Conservation (phyloP, 1,140 invertebrate genomes). For the Eupeodes corollae region DNA sequence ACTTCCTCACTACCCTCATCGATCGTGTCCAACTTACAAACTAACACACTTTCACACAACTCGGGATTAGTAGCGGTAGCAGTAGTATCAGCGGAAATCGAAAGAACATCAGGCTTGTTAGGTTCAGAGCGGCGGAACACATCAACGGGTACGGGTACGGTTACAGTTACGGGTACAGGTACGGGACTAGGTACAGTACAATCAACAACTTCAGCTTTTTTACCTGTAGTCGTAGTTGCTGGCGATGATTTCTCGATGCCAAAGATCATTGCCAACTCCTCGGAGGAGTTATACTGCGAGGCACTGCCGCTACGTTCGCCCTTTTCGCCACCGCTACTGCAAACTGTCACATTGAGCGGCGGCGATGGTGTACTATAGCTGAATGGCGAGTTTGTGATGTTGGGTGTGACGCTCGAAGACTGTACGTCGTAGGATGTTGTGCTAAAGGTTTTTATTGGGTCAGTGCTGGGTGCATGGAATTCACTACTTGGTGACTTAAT, state of each 20-base stretch:
- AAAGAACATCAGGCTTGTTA: slow-evolving; percentile 4
- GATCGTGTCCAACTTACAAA: too few species aligned
- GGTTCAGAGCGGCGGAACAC: slow-evolving; percentile 6
- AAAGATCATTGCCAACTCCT: slow-evolving; percentile 49
- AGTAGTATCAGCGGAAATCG: slow-evolving; percentile 18
- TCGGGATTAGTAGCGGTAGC: slow-evolving; percentile 2
- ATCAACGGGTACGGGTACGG: neutral
- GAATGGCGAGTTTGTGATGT: slow-evolving; percentile 12
- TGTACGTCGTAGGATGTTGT: slow-evolving; percentile 33
- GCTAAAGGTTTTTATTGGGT: slow-evolving; percentile 36
- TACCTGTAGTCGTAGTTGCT: slow-evolving; percentile 19
- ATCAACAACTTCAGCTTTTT: slow-evolving; percentile 10
- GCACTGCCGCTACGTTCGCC: slow-evolving; percentile 20
- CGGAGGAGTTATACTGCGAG: slow-evolving; percentile 49
- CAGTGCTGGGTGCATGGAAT: slow-evolving; percentile 33
- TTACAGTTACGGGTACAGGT: neutral
- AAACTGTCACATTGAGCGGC: slow-evolving; percentile 23
- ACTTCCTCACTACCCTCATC: too few species aligned
- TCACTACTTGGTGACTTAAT: slow-evolving; percentile 36
- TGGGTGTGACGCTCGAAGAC: slow-evolving; percentile 24
- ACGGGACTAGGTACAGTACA: neutral
- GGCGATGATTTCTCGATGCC: slow-evolving; percentile 23
- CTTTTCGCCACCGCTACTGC: slow-evolving; percentile 6
- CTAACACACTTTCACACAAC: too few species aligned
- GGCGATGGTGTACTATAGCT: slow-evolving; percentile 17